phyloP scores from a whole-genome alignment of 2,888 invertebrate genomes.

The Megaustenia siamemsis region DNA sequence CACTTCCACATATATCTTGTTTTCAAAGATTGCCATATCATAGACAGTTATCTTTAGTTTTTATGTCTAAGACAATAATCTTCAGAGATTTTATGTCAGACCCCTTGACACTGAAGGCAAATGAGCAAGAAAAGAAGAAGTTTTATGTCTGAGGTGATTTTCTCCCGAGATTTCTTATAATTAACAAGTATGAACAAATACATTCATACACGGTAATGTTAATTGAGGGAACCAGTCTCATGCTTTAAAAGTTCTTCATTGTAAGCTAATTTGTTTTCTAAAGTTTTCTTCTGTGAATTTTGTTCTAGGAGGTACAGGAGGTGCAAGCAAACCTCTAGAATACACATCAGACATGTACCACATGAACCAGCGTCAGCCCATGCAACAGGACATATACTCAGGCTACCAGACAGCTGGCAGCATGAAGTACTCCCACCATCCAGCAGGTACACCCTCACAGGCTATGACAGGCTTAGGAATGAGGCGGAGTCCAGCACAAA shows the following conservation, averaged over 20 bases:
- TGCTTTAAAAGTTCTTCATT: not conserved
- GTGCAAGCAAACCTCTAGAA: constrained; percentile 40
- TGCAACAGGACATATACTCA: constrained; percentile 62
- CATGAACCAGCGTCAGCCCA: constrained; percentile 54
- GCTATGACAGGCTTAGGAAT: constrained; percentile 60
- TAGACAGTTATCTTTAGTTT: too few species aligned
- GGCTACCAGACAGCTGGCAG: constrained; percentile 63
- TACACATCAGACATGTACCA: constrained; percentile 58
- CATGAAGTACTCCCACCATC: constrained; percentile 71
- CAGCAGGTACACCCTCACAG: constrained; percentile 61
- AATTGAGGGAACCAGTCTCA: not conserved
- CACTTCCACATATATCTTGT: too few species aligned
- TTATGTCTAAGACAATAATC: too few species aligned
- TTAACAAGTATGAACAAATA: too few species aligned
- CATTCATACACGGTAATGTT: too few species aligned
- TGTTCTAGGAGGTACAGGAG: constrained; percentile 22
- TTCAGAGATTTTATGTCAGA: too few species aligned
- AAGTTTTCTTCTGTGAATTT: not conserved
- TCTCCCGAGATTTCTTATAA: too few species aligned
- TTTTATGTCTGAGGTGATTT: too few species aligned
- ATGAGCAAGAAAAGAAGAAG: too few species aligned
- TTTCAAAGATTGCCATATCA: too few species aligned
- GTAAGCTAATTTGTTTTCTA: not conserved
- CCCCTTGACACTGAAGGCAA: too few species aligned
- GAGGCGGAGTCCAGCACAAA: constrained; percentile 68